Conservation (phyloP, 92 coral and sea anemone species). For the Diadumene lineata region DNA sequence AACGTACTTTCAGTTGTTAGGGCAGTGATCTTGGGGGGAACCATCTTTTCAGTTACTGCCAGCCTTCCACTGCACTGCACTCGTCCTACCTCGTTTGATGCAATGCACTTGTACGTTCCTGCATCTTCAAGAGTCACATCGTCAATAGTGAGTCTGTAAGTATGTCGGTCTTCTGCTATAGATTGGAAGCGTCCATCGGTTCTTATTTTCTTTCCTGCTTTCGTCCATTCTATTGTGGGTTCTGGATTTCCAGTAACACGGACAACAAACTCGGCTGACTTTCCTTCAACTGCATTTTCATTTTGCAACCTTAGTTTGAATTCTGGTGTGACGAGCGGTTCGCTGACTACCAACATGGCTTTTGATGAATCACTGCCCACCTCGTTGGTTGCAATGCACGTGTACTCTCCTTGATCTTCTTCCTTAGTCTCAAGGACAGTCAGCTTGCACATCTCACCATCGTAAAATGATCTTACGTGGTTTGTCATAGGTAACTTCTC, state of each 20-base stretch:
- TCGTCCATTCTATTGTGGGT: slow-evolving; percentile 76
- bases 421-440: slow-evolving; percentile 62
- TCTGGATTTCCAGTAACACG: slow-evolving; percentile 76
- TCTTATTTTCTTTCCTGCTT: slow-evolving; percentile 63
- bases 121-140: slow-evolving; percentile 61
- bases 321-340: slow-evolving; percentile 74
- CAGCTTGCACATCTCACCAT: slow-evolving; percentile 69
- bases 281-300: slow-evolving; percentile 60
- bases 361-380: slow-evolving; percentile 68
- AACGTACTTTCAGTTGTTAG: slow-evolving; percentile 72
- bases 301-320: slow-evolving; percentile 73
- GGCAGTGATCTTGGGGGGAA: slow-evolving; percentile 74
- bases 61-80: slow-evolving; percentile 81
- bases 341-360: slow-evolving; percentile 54
- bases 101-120: slow-evolving; percentile 84
- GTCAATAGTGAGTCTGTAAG: slow-evolving; percentile 54
- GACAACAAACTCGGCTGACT: slow-evolving; percentile 65
- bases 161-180: slow-evolving; percentile 39
- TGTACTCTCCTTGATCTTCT: slow-evolving; percentile 74
- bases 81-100: slow-evolving; percentile 78
- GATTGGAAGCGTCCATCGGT: slow-evolving; percentile 58
- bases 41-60: slow-evolving; percentile 71
- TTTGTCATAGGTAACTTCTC: slow-evolving; percentile 40
- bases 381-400: slow-evolving; percentile 75
- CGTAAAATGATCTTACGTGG: slow-evolving; percentile 62